Base-by-base conservation (phyloP, 2,888 invertebrate species). In the Oscheius myriophilus region DNA sequence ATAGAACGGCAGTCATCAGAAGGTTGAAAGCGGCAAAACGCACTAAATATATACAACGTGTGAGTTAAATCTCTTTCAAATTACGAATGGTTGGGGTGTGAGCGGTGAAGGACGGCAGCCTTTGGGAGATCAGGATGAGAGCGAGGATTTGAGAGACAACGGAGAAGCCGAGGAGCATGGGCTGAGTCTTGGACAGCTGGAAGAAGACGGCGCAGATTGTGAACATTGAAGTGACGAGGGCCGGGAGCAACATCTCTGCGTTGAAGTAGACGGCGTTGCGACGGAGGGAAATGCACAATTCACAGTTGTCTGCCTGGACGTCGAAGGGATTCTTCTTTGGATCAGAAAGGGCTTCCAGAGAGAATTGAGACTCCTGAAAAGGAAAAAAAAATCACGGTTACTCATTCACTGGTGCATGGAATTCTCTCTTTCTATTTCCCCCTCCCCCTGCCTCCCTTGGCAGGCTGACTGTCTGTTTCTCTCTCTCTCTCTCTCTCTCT, bases 251-350 rank as follows among this genome's bases (percentile, higher is more conserved):
- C 79, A 86, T 81, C 71, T 86, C 84, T 12, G 86, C 69, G 33
- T 78, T 70, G 72, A 80, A 86, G 63, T 82, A 87, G 54, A 84
- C 82, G 11, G 85, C 80, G 54, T 84, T 82, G 39, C 80, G 78
- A 54, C 75, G 66, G 26, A 86, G 53, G 0, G 72, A 69, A 7
- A 86, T 63, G 69, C 86, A 86, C 3, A 86, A 65, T 55, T 86
- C 84, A 45, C 81, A 79, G 68, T 86, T 84, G 64, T 79, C 84
- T 4, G 84, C 82, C 67, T 79, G 79, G 16, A 86, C 75, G 62
- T 85, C 87, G 71, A 84, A 86, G 18, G 86, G 86, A 73, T 86
- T 86, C 39, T 76, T 73, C 21, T 78, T 70, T 78, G 86, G 86
- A 67, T 86, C 85, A 12, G 81, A 80, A 11, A 86, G 78, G 18